Conservation (phyloP, 1,140 invertebrate species). For the Akabosia matsudoensis region DNA sequence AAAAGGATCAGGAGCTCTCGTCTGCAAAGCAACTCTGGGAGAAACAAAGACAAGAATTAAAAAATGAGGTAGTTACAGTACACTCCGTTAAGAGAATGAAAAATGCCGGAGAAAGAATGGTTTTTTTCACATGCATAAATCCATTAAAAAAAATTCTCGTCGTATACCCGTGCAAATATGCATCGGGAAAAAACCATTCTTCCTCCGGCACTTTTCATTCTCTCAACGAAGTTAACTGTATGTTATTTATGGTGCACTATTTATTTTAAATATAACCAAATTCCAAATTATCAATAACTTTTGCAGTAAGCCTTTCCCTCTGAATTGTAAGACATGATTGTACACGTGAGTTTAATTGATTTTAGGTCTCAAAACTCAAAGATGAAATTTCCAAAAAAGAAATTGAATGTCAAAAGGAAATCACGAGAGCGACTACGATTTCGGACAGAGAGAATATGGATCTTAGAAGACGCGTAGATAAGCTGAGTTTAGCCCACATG, state of each 20-base stretch:
- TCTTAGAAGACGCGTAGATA: slow-evolving; percentile 57
- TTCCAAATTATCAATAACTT: not conserved
- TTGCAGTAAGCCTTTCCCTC: not conserved
- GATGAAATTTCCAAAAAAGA: slow-evolving; percentile 58
- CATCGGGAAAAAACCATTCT: not conserved
- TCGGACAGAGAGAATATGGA: slow-evolving; percentile 58
- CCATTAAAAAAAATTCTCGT: not conserved
- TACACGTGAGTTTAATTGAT: slow-evolving; percentile 24
- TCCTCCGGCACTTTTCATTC: not conserved
- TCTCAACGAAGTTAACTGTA: not conserved
- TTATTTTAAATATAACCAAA: no score
- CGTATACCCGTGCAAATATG: no score
- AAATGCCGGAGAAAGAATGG: not conserved
- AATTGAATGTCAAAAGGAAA: slow-evolving; percentile 57
- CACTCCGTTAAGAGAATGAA: not conserved
- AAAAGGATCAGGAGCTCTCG: slow-evolving; percentile 50
- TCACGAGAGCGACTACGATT: slow-evolving; percentile 56
- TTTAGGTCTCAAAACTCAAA: slow-evolving; percentile 58
- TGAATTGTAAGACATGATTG: not conserved
- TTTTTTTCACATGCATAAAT: not conserved
- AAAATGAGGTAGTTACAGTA: slow-evolving; percentile 55
- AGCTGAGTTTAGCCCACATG: slow-evolving; percentile 57
- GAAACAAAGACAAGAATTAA: slow-evolving; percentile 55
- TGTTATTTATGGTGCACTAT: no score
- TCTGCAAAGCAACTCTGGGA: slow-evolving; percentile 58